Conservation (phyloP, 2,797 vertebrate species). For the Pipistrellus kuhlii region DNA sequence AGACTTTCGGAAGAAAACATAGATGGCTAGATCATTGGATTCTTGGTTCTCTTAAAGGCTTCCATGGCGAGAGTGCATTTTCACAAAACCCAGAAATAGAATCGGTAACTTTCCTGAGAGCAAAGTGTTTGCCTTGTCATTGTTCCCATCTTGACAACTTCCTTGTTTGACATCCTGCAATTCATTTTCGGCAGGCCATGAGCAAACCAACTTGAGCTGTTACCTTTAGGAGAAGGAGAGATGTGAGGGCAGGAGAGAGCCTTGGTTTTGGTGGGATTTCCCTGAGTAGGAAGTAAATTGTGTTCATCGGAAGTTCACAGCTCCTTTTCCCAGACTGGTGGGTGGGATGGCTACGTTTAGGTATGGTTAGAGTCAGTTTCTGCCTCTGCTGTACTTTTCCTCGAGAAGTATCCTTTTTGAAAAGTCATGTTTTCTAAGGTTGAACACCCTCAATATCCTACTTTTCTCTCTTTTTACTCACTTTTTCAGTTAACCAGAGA, state of each 20-base stretch:
- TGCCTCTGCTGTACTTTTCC: not conserved
- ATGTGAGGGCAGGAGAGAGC: not conserved
- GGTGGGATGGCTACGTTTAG: not conserved
- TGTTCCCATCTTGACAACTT: slow-evolving; percentile 3
- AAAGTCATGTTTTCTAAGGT: not conserved
- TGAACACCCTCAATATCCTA: not conserved
- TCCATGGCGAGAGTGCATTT: not conserved
- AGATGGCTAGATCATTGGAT: not conserved
- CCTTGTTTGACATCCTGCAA: slow-evolving; percentile 37
- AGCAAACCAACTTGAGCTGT: not conserved
- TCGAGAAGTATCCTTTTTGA: not conserved
- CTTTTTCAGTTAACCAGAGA: not conserved
- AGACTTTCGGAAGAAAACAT: not conserved
- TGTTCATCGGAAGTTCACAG: not conserved
- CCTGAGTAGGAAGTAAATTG: not conserved
- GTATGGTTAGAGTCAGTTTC: not conserved
- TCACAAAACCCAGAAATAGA: slow-evolving; percentile 8
- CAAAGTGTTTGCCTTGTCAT: slow-evolving; percentile 38
- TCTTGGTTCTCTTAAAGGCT: not conserved
- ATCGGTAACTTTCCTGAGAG: not conserved
- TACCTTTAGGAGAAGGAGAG: not conserved
- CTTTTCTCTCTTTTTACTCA: not conserved
- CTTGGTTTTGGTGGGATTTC: not conserved
- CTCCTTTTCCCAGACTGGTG: not conserved
- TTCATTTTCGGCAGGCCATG: not conserved